These are phyloP conservation scores for Coelogynopora nodosa DNA, from an alignment of 2,888 invertebrate genomes.

Conservation along the genomic window DNA sequence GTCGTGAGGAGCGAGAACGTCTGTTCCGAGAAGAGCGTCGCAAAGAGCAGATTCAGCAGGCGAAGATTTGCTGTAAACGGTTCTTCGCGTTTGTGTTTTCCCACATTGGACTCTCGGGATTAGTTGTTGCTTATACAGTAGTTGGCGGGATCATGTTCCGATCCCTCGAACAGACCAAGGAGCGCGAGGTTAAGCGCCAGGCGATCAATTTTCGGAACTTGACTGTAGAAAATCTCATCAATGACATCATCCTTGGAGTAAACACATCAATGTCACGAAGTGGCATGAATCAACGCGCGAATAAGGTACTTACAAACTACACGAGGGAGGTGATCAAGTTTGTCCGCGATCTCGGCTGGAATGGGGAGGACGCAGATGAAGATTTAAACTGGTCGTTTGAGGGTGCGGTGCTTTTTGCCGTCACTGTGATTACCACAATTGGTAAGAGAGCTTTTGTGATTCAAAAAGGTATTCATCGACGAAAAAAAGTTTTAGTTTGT, in stretches of 20 bases:
- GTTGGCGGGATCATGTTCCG: slow-evolving; percentile 31
- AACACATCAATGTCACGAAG: not conserved
- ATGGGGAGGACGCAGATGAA: not conserved
- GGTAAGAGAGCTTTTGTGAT: no score
- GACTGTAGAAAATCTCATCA: not conserved
- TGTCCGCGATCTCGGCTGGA: slow-evolving; percentile 17
- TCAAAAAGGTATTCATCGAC: no score
- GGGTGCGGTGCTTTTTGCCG: slow-evolving; percentile 30
- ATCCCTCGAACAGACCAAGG: not conserved
- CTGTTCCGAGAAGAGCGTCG: not conserved
- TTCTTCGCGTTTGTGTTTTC: slow-evolving; percentile 31
- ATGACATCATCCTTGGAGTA: not conserved
- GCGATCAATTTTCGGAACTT: not conserved
- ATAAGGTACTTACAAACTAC: not conserved
- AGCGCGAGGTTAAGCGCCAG: slow-evolving; percentile 3
- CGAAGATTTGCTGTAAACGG: not conserved
- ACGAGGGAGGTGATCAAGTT: not conserved
- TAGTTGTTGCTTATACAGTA: slow-evolving; percentile 22
- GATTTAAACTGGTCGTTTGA: slow-evolving; percentile 27
- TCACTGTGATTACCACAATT: slow-evolving; percentile 40
- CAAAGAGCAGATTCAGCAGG: not conserved
- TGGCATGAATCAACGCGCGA: not conserved
- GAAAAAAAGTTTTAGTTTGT: no score
- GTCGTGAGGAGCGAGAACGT: not conserved
- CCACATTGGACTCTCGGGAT: slow-evolving; percentile 24